Evolutionary conservation across 2,797 vertebrate genomes (phyloP).

Genomic region (Cetoscarus ocellatus): DNA sequence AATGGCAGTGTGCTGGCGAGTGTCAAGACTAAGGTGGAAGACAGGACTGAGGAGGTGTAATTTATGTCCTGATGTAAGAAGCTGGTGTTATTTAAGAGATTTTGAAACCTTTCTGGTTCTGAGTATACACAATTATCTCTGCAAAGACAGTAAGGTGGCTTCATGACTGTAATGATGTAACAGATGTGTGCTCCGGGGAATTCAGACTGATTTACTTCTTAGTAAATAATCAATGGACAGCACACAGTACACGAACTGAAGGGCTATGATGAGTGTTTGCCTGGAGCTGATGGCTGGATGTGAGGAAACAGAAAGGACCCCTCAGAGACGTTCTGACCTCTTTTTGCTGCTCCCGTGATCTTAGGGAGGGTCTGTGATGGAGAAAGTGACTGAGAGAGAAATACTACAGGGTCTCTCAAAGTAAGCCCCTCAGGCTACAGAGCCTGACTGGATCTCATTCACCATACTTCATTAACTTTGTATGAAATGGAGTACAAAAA

Average conservation of each 20-base stretch:
- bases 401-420: slow-evolving; percentile 10
- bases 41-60: slow-evolving; percentile 7
- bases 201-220: slow-evolving; percentile 1
- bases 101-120: neutral
- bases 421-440: neutral
- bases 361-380: neutral
- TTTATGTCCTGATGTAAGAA: slow-evolving; percentile 15
- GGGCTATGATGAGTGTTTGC: slow-evolving; percentile 21
- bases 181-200: neutral
- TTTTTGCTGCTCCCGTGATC: slow-evolving; percentile 50
- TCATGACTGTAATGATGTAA: neutral
- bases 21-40: neutral
- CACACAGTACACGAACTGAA: slow-evolving; percentile 1
- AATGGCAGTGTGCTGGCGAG: slow-evolving; percentile 15
- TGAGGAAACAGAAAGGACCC: slow-evolving; percentile 38
- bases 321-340: slow-evolving; percentile 61
- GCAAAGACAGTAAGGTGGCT: neutral
- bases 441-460: slow-evolving; percentile 6
- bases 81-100: slow-evolving; percentile 13
- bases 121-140: slow-evolving; percentile 6
- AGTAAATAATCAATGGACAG: neutral
- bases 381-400: slow-evolving; percentile 23
- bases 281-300: slow-evolving; percentile 32
- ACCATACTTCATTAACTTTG: slow-evolving; percentile 1
- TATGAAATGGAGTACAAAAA: neutral